Conservation (phyloP, 2,888 invertebrate genomes). For the Pyrochroa serraticornis region DNA sequence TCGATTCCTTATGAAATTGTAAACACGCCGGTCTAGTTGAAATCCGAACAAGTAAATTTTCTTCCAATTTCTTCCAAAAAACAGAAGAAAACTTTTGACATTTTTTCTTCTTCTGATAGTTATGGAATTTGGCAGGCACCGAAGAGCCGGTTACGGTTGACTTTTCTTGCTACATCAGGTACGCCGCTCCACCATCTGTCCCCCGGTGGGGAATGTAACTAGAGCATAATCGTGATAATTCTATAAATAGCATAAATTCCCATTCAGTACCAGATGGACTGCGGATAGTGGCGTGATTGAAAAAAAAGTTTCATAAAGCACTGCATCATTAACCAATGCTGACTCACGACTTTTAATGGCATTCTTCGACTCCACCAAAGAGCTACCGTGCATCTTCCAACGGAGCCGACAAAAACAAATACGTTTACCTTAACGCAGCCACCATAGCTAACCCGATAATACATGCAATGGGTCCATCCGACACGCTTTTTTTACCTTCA, state of each 20-base stretch:
- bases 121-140: too few relatives aligned
- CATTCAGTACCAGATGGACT: slow-evolving; percentile 30
- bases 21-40: too few relatives aligned
- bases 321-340: slow-evolving; percentile 28
- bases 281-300: slow-evolving; percentile 19
- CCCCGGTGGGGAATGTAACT: slow-evolving; percentile 22
- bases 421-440: slow-evolving; percentile 14
- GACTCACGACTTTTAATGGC: slow-evolving; percentile 30
- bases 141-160: slow-evolving; percentile 13
- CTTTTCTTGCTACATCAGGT: slow-evolving; percentile 1
- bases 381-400: slow-evolving; percentile 17
- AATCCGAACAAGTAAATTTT: too few relatives aligned
- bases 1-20: too few relatives aligned
- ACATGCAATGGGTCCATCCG: slow-evolving; percentile 9
- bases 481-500: slow-evolving; percentile 1
- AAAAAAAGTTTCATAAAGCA: slow-evolving; percentile 21
- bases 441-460: slow-evolving; percentile 10
- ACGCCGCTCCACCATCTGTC: slow-evolving; percentile 18
- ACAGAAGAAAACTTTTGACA: too few relatives aligned
- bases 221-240: slow-evolving; percentile 36
- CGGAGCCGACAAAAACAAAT: slow-evolving; percentile 24
- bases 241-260: slow-evolving; percentile 33
- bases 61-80: too few relatives aligned
- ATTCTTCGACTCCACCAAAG: slow-evolving; percentile 12
- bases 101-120: too few relatives aligned